A percentile compares a stretch with the other conserved stretches of the same genome.
Evolutionary conservation across 2,888 invertebrate species (phyloP).

Genomic region (Drosophila atripex): DNA sequence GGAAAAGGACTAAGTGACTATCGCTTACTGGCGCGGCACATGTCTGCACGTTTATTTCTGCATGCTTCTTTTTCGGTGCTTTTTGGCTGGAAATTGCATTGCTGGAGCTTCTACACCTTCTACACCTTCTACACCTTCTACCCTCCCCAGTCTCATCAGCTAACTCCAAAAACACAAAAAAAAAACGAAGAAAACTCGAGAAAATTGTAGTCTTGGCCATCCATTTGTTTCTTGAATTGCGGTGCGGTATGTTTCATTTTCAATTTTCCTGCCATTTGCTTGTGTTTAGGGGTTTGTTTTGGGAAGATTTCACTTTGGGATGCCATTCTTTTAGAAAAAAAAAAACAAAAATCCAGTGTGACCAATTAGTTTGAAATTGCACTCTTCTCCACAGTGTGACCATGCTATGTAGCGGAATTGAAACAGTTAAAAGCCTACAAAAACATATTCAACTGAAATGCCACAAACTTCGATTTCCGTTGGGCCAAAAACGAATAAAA

Average conservation of each 20-base stretch:
- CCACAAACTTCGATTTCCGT: slow-evolving; percentile 23
- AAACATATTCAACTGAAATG: background rate
- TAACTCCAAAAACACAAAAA: slow-evolving; percentile 1
- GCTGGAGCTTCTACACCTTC: slow-evolving; percentile 23
- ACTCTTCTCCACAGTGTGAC: background rate
- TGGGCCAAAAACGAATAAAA: background rate
- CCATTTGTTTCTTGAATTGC: slow-evolving; percentile 70
- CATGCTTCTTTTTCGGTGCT: slow-evolving; percentile 7
- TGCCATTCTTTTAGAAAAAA: background rate
- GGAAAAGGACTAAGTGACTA: slow-evolving; percentile 58
- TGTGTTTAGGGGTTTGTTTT: too few species aligned
- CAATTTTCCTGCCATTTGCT: slow-evolving; percentile 70
- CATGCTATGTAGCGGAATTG: background rate
- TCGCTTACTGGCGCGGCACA: slow-evolving; percentile 66
- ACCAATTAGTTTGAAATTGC: background rate
- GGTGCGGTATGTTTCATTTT: slow-evolving; percentile 70
- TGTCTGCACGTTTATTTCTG: slow-evolving; percentile 60
- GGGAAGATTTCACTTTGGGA: too few species aligned
- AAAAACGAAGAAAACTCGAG: background rate
- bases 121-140: slow-evolving; percentile 8
- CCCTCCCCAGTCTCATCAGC: slow-evolving; percentile 31
- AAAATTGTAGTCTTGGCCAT: slow-evolving; percentile 38
- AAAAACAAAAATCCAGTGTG: background rate
- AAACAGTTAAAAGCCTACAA: slow-evolving; percentile 1
- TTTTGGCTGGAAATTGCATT: slow-evolving; percentile 54